Evolutionary conservation across 2,113 vertebrate species (phyloP).

Genomic region (Leiothrix lutea): DNA sequence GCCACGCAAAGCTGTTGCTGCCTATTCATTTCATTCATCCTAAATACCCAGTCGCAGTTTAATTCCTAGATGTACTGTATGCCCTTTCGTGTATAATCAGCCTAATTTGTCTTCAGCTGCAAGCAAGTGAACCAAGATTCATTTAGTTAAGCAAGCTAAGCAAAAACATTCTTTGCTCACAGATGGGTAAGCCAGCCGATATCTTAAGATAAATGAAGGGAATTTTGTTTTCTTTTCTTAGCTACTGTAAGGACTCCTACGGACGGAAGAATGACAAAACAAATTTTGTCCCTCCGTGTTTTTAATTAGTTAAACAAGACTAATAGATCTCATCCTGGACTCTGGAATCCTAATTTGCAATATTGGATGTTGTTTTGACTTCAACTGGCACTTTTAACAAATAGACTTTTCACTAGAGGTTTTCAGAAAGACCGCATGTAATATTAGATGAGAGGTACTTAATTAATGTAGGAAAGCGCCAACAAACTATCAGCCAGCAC

Average conservation of each 20-base stretch:
- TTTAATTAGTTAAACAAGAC: conserved; percentile 43
- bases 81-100: conserved; percentile 35
- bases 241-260: neutral
- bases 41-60: conserved; percentile 4
- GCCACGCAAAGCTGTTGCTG: conserved; percentile 17
- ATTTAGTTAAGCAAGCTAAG: conserved; percentile 41
- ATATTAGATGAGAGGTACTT: conserved; percentile 62
- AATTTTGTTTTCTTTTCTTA: conserved; percentile 44
- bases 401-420: conserved; percentile 58
- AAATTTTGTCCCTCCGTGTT: neutral
- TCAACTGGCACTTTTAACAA: conserved; percentile 55
- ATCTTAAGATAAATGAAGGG: conserved; percentile 11
- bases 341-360: conserved; percentile 43
- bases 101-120: conserved; percentile 55
- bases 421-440: conserved; percentile 38
- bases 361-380: conserved; percentile 34
- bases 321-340: conserved; percentile 46
- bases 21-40: conserved; percentile 52
- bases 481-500: conserved; percentile 58
- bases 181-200: conserved; percentile 19
- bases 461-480: conserved; percentile 55
- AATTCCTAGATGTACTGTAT: conserved; percentile 42
- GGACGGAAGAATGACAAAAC: conserved; percentile 24
- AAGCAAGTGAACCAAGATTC: conserved; percentile 45
- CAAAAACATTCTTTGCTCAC: conserved; percentile 38